Base-by-base conservation (phyloP, 2,113 vertebrate species). In the Myodes glareolus region DNA sequence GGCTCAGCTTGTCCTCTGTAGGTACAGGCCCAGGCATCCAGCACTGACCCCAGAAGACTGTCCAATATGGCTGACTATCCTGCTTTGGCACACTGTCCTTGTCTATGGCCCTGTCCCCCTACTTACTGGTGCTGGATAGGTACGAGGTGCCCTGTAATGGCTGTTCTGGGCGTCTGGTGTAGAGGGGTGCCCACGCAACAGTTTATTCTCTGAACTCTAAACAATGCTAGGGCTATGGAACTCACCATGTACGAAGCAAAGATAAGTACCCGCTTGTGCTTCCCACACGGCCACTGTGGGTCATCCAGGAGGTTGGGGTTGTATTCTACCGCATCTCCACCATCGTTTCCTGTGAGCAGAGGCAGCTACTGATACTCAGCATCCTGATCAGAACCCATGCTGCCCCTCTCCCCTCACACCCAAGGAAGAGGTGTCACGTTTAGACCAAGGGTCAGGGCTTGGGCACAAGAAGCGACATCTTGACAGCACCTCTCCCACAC, bases 241-340 rank as follows among this genome's bases (percentile, higher is more conserved):
- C 80, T 90, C 47, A 98, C 97, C 99, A 99, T 99, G 98, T 99
- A 99, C 3, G 99, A 99, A 19, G 99, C 99, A 61, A 99, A 99
- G 98, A 99, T 99, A 97, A 99, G 99, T 70, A 99, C 99, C 17
- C 99, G 98, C 97, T 99, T 99, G 97, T 99, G 99, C 98, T 99
- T 99, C 96, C 99, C 99, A 95, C 99, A 99, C 42, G 99, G 99
- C 99, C 99, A 99, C 96, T 99, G 99, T 11, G 99, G 99, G 97
- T 99, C 99, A 50, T 99, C 99, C 96, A 99, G 99, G 92, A 99
- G 98, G 98, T 99, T 98, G 9, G 99, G 99, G 97, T 99, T 99
- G 70, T 99, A 99, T 70, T 99, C 99, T 8, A 98, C 27, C 1
- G 98, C 45, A 6, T 99, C 99, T 6, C 99, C 99, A 1, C 65